phyloP scores from a whole-genome alignment of 2,888 invertebrate species.

The Eilema depressum region DNA sequence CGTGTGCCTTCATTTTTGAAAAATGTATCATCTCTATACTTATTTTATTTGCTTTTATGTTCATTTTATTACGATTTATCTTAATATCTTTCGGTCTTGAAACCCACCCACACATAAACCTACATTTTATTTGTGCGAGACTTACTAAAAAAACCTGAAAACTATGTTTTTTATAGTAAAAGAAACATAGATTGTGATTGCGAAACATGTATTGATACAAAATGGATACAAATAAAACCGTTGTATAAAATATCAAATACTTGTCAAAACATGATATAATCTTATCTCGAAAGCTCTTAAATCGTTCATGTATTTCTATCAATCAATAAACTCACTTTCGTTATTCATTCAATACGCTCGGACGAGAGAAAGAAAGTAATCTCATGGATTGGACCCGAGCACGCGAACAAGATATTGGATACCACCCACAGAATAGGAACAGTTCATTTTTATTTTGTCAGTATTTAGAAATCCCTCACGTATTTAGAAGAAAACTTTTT shows the following conservation, averaged over 20 bases:
- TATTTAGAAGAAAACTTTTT: slow-evolving; percentile 59
- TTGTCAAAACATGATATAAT: slow-evolving; percentile 23
- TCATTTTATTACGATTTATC: no score
- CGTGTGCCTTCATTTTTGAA: no score
- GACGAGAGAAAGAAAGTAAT: slow-evolving; percentile 71
- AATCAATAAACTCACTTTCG: slow-evolving; percentile 71
- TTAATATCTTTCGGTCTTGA: neutral
- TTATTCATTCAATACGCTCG: slow-evolving; percentile 70
- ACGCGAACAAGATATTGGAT: slow-evolving; percentile 77
- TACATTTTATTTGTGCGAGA: neutral
- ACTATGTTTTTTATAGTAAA: neutral
- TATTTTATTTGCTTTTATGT: no score
- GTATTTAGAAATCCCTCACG: slow-evolving; percentile 59
- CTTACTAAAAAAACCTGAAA: neutral
- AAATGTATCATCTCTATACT: no score
- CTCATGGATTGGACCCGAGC: slow-evolving; percentile 71
- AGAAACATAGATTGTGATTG: no score
- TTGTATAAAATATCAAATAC: slow-evolving; percentile 26
- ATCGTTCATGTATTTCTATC: slow-evolving; percentile 64
- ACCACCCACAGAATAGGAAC: slow-evolving; percentile 69
- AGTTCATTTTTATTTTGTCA: slow-evolving; percentile 65
- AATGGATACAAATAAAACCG: slow-evolving; percentile 15
- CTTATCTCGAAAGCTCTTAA: slow-evolving; percentile 47
- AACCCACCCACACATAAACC: neutral
- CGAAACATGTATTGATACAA: neutral